Base-by-base conservation (phyloP, 2,888 invertebrate species). In the Aspidiotus rigidus region DNA sequence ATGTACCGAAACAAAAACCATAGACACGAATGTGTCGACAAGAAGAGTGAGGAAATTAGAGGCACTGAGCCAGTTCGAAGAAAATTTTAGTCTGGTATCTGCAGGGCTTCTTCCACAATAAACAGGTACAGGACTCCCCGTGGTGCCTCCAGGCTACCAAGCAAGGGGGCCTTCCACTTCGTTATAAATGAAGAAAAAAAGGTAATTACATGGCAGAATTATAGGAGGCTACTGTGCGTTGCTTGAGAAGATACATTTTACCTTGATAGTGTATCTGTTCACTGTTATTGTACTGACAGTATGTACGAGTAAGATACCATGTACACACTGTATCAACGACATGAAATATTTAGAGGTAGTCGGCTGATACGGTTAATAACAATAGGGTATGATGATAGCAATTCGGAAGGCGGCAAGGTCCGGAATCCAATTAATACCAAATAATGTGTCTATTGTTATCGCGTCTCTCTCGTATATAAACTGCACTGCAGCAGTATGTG, bases 121-220 rank as follows among this genome's bases (percentile, higher is more conserved):
- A 49, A 49, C 49, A 49, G 49, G 49, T 49, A 67, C 7, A 17
- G 41, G 59, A 60, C 67, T 57, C 49, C 67, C 67, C 53, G 60
- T 60, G 56, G 67, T n/a, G 67, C 60, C 67, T 57, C 40, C 60
- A 17, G 67, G 67, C 67, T 59, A 13, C 53, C 59, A 28, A 67
- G 49, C 28, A 60, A 28, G 67, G 66, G 57, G 67, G 60, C 67
- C 55, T 49, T 53, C 67, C 60, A 67, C 67, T 67, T 67, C 49
- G 67, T 67, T 67, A 67, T 59, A 67, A 67, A 67, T 49, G 57
- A 66, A 64, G 57, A 64, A 64, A 67, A 67, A 60, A 67, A 67
- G 67, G 67, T 67, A 67, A 67, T 67, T 67, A 67, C 67, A 67
- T 67, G 67, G 67, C 67, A 67, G 67, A 67, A 67, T 67, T 67